Percentiles rank a stretch among this genome's conserved stretches.
Conservation (phyloP, 2,888 invertebrate genomes). For the Caenorhabditis zanzibari region DNA sequence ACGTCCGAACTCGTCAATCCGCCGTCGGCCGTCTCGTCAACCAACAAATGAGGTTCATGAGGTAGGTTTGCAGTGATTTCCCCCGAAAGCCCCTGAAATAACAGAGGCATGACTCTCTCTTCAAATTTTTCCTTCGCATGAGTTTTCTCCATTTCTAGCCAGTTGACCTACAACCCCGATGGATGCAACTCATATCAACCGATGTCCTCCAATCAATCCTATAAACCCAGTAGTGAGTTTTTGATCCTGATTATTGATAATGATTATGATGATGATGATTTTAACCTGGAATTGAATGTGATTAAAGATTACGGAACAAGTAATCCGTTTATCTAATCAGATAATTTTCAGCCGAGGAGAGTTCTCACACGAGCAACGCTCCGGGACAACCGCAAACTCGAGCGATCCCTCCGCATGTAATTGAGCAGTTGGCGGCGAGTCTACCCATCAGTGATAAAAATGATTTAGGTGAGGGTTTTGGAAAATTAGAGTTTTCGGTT, state of each 20-base stretch:
- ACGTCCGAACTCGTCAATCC: conserved; percentile 86
- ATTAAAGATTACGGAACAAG: not conserved
- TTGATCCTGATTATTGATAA: too few species aligned
- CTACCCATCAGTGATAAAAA: conserved; percentile 50
- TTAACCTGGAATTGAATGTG: not conserved
- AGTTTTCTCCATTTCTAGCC: conserved; percentile 64
- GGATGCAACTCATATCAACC: conserved; percentile 71
- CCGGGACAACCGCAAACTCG: conserved; percentile 63
- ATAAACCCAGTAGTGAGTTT: conserved; percentile 74
- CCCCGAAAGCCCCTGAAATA: not conserved
- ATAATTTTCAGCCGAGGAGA: conserved; percentile 75
- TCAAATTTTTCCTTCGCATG: conserved; percentile 15
- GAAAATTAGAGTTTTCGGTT: not conserved
- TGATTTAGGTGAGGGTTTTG: conserved; percentile 43
- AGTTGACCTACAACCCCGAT: conserved; percentile 75
- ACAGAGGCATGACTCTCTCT: conserved; percentile 1
- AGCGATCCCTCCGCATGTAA: conserved; percentile 69
- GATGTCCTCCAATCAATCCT: conserved; percentile 71
- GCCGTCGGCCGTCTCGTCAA: conserved; percentile 82
- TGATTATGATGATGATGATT: conserved; percentile 26
- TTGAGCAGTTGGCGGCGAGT: conserved; percentile 65
- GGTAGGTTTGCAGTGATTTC: conserved; percentile 72
- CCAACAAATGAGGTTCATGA: conserved; percentile 84
- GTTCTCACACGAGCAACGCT: conserved; percentile 73
- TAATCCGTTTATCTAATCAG: not conserved